These are phyloP conservation scores for Zaprionus nigranus DNA, from an alignment of 1,140 invertebrate genomes.

Conservation along the genomic window DNA sequence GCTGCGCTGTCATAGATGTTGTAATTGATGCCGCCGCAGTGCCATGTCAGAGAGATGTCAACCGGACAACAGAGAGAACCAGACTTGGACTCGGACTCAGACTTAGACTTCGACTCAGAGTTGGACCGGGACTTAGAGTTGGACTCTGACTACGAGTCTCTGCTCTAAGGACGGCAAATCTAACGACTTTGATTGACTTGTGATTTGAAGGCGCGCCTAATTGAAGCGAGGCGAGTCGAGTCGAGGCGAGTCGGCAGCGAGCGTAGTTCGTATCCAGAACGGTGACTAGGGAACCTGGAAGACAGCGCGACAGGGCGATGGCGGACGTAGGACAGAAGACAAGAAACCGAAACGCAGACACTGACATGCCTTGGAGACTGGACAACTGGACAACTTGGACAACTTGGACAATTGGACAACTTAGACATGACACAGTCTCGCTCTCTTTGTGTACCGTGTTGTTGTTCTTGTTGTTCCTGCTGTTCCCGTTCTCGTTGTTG, in stretches of 20 bases:
- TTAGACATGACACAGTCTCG: constrained; percentile 24
- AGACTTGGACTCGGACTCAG: constrained; percentile 32
- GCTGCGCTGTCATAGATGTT: constrained; percentile 81
- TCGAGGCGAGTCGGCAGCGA: constrained; percentile 20
- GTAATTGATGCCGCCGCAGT: constrained; percentile 79
- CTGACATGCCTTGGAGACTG: constrained; percentile 53
- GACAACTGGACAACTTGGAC: constrained; percentile 34
- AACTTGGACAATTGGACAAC: constrained; percentile 19
- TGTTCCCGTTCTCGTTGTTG: constrained; percentile 23
- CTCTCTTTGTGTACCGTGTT: constrained; percentile 36
- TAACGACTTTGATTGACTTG: constrained; percentile 81
- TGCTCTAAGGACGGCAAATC: constrained; percentile 64
- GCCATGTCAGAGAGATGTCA: constrained; percentile 79
- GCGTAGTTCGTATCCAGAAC: constrained; percentile 22
- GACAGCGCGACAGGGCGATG: background rate
- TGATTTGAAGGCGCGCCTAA: constrained; percentile 81
- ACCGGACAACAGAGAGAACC: constrained; percentile 32
- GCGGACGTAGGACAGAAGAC: constrained; percentile 1
- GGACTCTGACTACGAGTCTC: constrained; percentile 25
- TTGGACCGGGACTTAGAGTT: constrained; percentile 16
- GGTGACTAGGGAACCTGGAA: constrained; percentile 12
- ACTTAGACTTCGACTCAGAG: constrained; percentile 26
- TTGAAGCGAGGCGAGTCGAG: constrained; percentile 65
- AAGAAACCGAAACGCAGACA: constrained; percentile 29
- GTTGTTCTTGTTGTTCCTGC: constrained; percentile 12